Percentiles rank a stretch among this genome's conserved stretches.
Evolutionary conservation across 2,797 vertebrate species (phyloP).

Genomic region (Agapornis canus): DNA sequence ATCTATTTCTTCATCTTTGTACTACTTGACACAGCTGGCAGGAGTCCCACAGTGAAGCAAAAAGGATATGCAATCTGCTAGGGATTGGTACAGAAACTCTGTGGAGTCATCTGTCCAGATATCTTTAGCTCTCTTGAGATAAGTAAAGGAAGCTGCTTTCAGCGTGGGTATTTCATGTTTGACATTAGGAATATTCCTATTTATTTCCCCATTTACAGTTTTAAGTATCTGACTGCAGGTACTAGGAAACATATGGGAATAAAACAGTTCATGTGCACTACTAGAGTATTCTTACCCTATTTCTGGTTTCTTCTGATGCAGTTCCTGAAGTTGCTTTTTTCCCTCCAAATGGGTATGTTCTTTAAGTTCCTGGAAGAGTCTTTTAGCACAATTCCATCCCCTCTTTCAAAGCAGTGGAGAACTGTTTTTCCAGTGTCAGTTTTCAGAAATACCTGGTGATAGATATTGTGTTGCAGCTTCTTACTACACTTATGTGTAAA

Average conservation of each 20-base stretch:
- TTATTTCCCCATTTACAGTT: not conserved
- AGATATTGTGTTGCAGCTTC: not conserved
- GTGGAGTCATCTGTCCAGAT: not conserved
- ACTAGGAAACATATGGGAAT: not conserved
- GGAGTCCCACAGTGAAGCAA: not conserved
- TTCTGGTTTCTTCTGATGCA: not conserved
- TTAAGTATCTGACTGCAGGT: not conserved
- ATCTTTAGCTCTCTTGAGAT: not conserved
- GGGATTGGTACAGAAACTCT: not conserved
- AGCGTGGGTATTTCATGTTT: not conserved
- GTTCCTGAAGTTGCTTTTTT: not conserved
- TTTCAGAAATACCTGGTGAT: not conserved
- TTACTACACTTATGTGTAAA: not conserved
- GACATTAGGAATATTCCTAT: not conserved
- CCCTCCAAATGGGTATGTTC: not conserved
- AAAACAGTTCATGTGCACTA: not conserved
- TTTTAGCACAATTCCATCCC: not conserved
- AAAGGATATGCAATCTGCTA: not conserved
- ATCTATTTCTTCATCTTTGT: slow-evolving; percentile 5
- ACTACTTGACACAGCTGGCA: slow-evolving; percentile 16
- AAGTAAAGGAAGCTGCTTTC: slow-evolving; percentile 11
- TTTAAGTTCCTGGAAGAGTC: not conserved
- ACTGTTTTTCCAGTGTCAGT: not conserved
- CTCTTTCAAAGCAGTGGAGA: not conserved
- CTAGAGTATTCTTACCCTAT: not conserved